These are phyloP conservation scores for Scrobipalpa atriplicella DNA, from an alignment of 2,888 invertebrate species.

Conservation along the genomic window DNA sequence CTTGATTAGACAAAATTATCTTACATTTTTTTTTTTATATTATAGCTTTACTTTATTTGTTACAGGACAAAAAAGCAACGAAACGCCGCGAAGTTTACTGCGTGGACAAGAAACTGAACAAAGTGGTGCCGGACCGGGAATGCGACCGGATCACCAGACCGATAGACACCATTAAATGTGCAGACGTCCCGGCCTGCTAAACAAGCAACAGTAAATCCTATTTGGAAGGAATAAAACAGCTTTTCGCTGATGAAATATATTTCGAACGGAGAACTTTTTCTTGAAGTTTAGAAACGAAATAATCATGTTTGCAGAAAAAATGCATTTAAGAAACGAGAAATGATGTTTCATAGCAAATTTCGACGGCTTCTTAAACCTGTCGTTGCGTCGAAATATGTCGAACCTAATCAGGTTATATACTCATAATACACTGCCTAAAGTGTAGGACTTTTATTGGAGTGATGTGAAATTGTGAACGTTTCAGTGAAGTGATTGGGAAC, in stretches of 20 bases:
- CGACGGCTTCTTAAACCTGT: not conserved
- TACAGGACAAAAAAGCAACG: slow-evolving; percentile 80
- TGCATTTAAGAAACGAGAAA: not conserved
- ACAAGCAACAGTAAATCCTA: not conserved
- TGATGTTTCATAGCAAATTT: not conserved
- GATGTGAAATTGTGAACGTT: slow-evolving; percentile 2
- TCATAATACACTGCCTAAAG: not conserved
- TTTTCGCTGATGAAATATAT: not conserved
- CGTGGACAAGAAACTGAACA: slow-evolving; percentile 88
- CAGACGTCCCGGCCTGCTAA: slow-evolving; percentile 74
- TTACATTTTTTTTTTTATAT: not conserved
- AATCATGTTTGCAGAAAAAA: not conserved
- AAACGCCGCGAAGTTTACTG: slow-evolving; percentile 88
- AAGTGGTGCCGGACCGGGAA: slow-evolving; percentile 87
- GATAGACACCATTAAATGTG: slow-evolving; percentile 85
- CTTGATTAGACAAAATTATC: too few species aligned
- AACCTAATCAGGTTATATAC: not conserved
- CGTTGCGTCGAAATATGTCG: not conserved
- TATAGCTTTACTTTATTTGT: not conserved
- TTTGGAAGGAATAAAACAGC: not conserved
- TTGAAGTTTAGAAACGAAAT: not conserved
- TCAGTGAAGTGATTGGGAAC: slow-evolving; percentile 37
- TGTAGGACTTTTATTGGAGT: not conserved
- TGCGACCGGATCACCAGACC: slow-evolving; percentile 87
- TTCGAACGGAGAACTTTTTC: not conserved